phyloP scores from a whole-genome alignment of 2,797 vertebrate genomes.

The Lemur catta region DNA sequence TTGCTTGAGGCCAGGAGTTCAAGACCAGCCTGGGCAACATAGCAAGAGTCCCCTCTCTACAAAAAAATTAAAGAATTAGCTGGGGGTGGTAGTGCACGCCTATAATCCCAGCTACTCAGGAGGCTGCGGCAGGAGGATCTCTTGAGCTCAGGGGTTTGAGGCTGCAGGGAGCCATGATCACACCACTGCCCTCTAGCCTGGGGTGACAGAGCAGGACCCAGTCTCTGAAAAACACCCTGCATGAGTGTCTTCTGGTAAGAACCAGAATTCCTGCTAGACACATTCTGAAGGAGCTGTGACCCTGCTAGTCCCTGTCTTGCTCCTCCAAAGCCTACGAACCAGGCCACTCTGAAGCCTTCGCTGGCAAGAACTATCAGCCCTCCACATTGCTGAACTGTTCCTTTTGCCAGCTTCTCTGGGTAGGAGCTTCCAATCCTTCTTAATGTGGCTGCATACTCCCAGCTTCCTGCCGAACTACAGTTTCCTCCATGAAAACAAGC shows the following conservation, averaged over 20 bases:
- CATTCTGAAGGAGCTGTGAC: conserved; percentile 84
- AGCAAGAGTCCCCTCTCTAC: background rate
- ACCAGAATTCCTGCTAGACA: conserved; percentile 76
- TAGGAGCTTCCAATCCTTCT: background rate
- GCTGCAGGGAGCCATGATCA: background rate
- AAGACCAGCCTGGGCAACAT: background rate
- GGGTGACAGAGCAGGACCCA: background rate
- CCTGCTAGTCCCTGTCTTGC: background rate
- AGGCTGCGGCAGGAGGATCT: background rate
- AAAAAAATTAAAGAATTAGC: background rate
- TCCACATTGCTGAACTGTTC: background rate
- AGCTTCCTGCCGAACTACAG: background rate
- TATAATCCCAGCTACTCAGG: background rate
- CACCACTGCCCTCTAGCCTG: background rate
- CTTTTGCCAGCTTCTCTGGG: background rate
- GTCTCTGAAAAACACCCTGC: fast-evolving
- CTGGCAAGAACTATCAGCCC: background rate
- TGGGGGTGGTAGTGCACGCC: background rate
- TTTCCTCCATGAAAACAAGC: background rate
- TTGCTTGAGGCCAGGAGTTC: background rate
- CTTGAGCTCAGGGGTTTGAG: background rate
- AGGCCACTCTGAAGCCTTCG: background rate
- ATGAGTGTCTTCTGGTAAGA: fast-evolving
- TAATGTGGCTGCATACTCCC: background rate
- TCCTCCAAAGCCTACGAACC: background rate